Evolutionary conservation across 2,888 invertebrate species (phyloP).

Genomic region (Lomographa bimaculata): DNA sequence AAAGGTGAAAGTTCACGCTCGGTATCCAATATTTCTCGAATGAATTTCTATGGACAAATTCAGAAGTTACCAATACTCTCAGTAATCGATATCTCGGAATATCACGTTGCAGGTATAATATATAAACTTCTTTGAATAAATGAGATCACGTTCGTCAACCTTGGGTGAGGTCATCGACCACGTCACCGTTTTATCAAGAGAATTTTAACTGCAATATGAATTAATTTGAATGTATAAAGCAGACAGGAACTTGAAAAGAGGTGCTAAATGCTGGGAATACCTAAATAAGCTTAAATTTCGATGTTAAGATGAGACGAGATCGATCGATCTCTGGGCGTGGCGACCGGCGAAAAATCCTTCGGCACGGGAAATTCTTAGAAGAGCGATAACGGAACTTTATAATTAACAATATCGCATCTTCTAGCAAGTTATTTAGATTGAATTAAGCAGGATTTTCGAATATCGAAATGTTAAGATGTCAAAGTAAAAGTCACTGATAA

Average conservation of each 20-base stretch:
- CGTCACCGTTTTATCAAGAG: conserved; percentile 32
- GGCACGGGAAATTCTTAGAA: no score
- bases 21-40: no score
- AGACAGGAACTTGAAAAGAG: neutral
- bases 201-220: conserved; percentile 3
- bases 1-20: conserved; percentile 49
- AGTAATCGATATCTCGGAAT: no score
- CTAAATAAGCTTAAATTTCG: no score
- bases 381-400: neutral
- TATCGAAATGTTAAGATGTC: conserved; percentile 1
- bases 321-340: conserved; percentile 31
- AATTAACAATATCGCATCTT: conserved; percentile 37
- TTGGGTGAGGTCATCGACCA: conserved; percentile 54
- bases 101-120: no score
- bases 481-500: conserved; percentile 1
- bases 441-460: conserved; percentile 5
- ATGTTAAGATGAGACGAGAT: no score
- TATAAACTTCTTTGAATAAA: conserved; percentile 12
- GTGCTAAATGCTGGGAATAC: no score
- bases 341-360: conserved; percentile 40
- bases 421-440: conserved; percentile 4
- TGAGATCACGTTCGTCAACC: conserved; percentile 26
- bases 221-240: no score
- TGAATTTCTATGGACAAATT: no score
- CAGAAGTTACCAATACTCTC: no score